A percentile compares a stretch with the other conserved stretches of the same genome.
Evolutionary conservation across 2,113 vertebrate genomes (phyloP).

Genomic region (Boleophthalmus pectinirostris): DNA sequence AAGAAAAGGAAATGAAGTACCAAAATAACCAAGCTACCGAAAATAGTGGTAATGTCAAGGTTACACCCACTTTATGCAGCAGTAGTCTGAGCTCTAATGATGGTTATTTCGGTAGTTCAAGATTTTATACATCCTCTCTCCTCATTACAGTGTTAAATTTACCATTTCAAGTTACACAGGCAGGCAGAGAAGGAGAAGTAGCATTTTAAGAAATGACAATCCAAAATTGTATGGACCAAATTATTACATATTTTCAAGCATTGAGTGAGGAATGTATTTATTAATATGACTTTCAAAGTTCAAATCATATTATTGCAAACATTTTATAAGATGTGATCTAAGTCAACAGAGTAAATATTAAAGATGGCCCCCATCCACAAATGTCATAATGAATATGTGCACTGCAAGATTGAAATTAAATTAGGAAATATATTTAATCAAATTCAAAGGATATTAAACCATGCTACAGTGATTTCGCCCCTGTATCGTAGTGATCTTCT

Average conservation of each 20-base stretch:
- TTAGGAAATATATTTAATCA: background rate
- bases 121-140: background rate
- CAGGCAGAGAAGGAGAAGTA: too few relatives aligned
- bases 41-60: background rate
- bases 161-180: too few relatives aligned
- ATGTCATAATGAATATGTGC: background rate
- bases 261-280: too few relatives aligned
- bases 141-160: too few relatives aligned
- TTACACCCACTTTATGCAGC: background rate
- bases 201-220: too few relatives aligned
- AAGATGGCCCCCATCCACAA: background rate
- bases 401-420: background rate
- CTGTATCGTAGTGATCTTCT: too few relatives aligned
- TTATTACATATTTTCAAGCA: too few relatives aligned
- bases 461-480: too few relatives aligned
- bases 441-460: conserved; percentile 1
- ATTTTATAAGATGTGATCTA: too few relatives aligned
- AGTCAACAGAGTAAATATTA: background rate
- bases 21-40: background rate
- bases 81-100: background rate
- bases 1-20: conserved; percentile 14
- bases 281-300: too few relatives aligned
- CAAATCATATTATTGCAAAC: too few relatives aligned
- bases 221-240: too few relatives aligned
- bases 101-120: background rate